Percentiles rank a stretch among this genome's conserved stretches.
Evolutionary conservation across 2,113 vertebrate species (phyloP).

Genomic region (Sakesphorus luctuosus): DNA sequence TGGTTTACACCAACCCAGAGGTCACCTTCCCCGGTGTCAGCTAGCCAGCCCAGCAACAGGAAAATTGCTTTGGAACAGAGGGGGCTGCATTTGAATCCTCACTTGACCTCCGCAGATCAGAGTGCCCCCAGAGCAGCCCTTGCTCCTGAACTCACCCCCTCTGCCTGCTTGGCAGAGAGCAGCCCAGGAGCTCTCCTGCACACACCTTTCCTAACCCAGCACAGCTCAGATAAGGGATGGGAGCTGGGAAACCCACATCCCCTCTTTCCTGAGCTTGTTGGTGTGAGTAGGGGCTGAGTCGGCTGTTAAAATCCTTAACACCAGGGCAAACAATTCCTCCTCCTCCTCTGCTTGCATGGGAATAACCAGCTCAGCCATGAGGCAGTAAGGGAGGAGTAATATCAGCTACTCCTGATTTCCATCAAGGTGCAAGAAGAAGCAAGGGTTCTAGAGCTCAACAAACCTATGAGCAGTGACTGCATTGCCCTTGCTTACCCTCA

Average conservation of each 20-base stretch:
- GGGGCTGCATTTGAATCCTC: background rate
- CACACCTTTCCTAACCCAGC: background rate
- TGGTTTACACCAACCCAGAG: background rate
- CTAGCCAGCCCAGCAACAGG: background rate
- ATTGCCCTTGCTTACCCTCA: no score
- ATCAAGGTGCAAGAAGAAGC: accelerated
- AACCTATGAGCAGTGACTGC: background rate
- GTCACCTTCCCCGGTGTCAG: background rate
- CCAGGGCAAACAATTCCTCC: background rate
- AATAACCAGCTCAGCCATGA: background rate
- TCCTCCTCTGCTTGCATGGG: background rate
- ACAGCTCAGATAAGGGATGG: background rate
- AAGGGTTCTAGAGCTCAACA: background rate
- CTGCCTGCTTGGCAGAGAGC: background rate
- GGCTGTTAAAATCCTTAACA: background rate
- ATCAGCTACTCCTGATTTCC: background rate
- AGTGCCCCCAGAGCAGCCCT: background rate
- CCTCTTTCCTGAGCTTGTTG: background rate
- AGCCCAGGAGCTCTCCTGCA: background rate
- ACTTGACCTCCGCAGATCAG: no score
- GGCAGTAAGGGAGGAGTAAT: background rate
- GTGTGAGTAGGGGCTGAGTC: background rate
- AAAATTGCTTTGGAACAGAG: background rate
- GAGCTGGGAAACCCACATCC: background rate
- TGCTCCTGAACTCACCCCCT: background rate